phyloP scores from a whole-genome alignment of 2,888 invertebrate species.

The Hipparchia sbordonii region DNA sequence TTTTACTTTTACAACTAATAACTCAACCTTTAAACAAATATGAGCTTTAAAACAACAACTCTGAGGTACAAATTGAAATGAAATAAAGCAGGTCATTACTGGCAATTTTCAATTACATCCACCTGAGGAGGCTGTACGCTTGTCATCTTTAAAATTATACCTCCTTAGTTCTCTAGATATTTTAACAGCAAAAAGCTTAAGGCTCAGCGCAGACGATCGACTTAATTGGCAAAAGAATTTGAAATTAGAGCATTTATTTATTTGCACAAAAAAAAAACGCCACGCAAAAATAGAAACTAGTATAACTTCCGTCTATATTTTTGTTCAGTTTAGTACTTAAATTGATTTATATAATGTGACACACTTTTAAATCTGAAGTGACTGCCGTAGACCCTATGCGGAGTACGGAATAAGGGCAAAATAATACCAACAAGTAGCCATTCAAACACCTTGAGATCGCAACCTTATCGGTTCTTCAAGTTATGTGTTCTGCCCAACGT shows the following conservation, averaged over 20 bases:
- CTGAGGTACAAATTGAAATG: constrained; percentile 40
- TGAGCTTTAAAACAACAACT: constrained; percentile 33
- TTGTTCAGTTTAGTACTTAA: too few relatives aligned
- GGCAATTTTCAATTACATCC: constrained; percentile 51
- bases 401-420: too few relatives aligned
- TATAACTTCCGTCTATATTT: too few relatives aligned
- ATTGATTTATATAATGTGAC: too few relatives aligned
- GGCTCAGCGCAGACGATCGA: background rate
- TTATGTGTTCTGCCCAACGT: too few relatives aligned
- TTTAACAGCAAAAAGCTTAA: constrained; percentile 32
- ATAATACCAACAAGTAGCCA: too few relatives aligned
- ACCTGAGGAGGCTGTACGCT: constrained; percentile 44
- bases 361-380: too few relatives aligned
- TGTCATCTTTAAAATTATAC: constrained; percentile 54
- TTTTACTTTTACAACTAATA: constrained; percentile 50
- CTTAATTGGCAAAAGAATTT: background rate
- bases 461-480: too few relatives aligned
- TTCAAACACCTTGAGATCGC: too few relatives aligned
- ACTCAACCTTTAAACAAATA: constrained; percentile 27
- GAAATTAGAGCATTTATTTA: background rate
- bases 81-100: constrained; percentile 44
- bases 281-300: too few relatives aligned
- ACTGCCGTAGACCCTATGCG: too few relatives aligned
- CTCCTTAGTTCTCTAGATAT: constrained; percentile 44
- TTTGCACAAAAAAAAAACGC: too few relatives aligned